phyloP scores from a whole-genome alignment of 2,797 vertebrate genomes.

The Numenius phaeopus region DNA sequence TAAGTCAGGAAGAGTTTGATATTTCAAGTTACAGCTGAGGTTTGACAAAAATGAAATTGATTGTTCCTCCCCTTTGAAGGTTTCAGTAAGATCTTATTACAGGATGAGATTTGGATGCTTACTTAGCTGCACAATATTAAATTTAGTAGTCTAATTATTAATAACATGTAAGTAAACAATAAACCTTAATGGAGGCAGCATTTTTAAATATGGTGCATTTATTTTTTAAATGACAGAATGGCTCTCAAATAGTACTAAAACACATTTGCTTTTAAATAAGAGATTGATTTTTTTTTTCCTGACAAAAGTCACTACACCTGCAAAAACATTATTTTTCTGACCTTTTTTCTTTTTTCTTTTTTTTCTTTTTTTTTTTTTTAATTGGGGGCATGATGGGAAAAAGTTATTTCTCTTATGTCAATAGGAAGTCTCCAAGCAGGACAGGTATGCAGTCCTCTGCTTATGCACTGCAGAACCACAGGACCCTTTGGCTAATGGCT shows the following conservation, averaged over 20 bases:
- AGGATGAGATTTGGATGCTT: not conserved
- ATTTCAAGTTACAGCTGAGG: not conserved
- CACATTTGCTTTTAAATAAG: not conserved
- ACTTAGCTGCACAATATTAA: not conserved
- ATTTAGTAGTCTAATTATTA: not conserved
- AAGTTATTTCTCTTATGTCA: not conserved
- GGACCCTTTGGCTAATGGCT: not conserved
- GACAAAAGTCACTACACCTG: not conserved
- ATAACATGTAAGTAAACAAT: not conserved
- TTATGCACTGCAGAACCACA: not conserved
- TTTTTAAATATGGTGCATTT: not conserved
- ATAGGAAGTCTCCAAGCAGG: not conserved
- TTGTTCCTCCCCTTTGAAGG: not conserved
- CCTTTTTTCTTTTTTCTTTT: not conserved
- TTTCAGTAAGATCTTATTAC: not conserved
- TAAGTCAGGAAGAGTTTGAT: not conserved
- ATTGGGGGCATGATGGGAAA: not conserved
- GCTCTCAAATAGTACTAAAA: not conserved
- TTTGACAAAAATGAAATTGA: slow-evolving; percentile 21
- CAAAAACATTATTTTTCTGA: not conserved
- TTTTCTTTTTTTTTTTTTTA: not conserved
- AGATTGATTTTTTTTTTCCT: not conserved
- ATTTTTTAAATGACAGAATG: not conserved
- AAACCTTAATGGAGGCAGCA: not conserved
- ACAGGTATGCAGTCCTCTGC: not conserved